Percentiles rank a stretch among this genome's conserved stretches.
Evolutionary conservation across 1,140 invertebrate genomes (phyloP).

Genomic region (Zaprionus africanus): DNA sequence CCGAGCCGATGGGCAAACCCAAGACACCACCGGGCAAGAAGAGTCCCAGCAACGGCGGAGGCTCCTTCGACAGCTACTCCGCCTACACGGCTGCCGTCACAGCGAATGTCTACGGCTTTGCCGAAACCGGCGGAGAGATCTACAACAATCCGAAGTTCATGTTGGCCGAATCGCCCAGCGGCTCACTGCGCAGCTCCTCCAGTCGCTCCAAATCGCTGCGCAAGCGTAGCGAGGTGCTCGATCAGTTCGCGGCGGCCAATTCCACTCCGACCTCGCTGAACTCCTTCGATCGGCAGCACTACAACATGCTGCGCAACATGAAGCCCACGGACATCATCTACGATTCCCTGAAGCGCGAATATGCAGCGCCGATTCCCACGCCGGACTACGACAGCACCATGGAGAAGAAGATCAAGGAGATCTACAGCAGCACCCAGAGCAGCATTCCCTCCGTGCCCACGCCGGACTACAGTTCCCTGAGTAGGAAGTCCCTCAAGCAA

Average conservation of each 20-base stretch:
- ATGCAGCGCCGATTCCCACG: conserved; percentile 73
- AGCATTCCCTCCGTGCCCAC: conserved; percentile 81
- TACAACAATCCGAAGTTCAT: conserved; percentile 84
- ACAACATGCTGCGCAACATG: conserved; percentile 84
- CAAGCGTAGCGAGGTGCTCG: conserved; percentile 70
- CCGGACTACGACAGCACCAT: conserved; percentile 84
- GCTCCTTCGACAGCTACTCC: conserved; percentile 53
- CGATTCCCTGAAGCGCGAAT: conserved; percentile 86
- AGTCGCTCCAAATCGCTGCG: conserved; percentile 64
- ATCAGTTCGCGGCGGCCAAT: conserved; percentile 75
- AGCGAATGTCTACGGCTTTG: conserved; percentile 76
- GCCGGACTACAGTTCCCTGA: conserved; percentile 83
- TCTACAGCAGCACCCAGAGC: conserved; percentile 81
- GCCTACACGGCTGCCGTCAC: conserved; percentile 60
- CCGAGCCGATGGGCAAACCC: conserved; percentile 33
- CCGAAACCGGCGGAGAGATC: conserved; percentile 79
- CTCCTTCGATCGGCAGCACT: conserved; percentile 73
- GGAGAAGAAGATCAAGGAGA: conserved; percentile 82
- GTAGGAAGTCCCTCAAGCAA: conserved; percentile 75
- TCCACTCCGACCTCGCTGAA: conserved; percentile 73
- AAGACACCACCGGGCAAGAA: conserved; percentile 35
- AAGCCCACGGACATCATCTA: conserved; percentile 87
- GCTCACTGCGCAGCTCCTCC: conserved; percentile 65
- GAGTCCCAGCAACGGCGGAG: not conserved
- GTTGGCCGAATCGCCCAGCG: conserved; percentile 71